Evolutionary conservation across 1,140 invertebrate genomes (phyloP).

Genomic region (Leptopilina boulardi): DNA sequence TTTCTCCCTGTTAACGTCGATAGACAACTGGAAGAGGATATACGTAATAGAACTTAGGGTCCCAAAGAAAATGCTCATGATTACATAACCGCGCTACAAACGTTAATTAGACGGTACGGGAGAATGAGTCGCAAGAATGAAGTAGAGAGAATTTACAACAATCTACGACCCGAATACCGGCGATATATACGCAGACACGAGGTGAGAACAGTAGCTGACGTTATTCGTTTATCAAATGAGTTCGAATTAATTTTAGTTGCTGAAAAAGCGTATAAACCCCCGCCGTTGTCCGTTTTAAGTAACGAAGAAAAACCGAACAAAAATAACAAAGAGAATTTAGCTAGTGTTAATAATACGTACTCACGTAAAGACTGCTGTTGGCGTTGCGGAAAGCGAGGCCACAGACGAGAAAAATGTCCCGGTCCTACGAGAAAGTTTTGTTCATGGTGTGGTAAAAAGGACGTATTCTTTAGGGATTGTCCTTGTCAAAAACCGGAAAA

Average conservation of each 20-base stretch:
- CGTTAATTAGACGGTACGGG: background rate
- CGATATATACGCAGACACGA: background rate
- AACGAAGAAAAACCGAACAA: no score
- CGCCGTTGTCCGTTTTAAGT: no score
- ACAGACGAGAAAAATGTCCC: background rate
- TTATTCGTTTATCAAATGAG: background rate
- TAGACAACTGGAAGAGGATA: constrained; percentile 33
- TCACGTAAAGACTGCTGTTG: constrained; percentile 17
- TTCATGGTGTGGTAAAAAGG: constrained; percentile 34
- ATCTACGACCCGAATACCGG: constrained; percentile 17
- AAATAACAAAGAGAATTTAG: no score
- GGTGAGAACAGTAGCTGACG: background rate
- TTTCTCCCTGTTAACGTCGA: constrained; percentile 6
- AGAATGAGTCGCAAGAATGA: background rate
- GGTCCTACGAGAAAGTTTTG: constrained; percentile 29
- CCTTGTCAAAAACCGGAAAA: constrained; percentile 25
- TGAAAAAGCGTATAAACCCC: no score
- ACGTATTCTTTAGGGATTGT: constrained; percentile 34
- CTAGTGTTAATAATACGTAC: background rate
- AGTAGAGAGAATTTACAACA: constrained; percentile 1
- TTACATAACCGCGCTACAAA: background rate
- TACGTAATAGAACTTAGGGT: background rate
- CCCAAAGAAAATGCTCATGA: background rate
- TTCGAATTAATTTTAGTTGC: background rate
- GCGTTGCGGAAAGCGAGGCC: constrained; percentile 38